A percentile compares a stretch with the other conserved stretches of the same genome.
Conservation (phyloP, 2,113 vertebrate genomes). For the Thalassoma bifasciatum region DNA sequence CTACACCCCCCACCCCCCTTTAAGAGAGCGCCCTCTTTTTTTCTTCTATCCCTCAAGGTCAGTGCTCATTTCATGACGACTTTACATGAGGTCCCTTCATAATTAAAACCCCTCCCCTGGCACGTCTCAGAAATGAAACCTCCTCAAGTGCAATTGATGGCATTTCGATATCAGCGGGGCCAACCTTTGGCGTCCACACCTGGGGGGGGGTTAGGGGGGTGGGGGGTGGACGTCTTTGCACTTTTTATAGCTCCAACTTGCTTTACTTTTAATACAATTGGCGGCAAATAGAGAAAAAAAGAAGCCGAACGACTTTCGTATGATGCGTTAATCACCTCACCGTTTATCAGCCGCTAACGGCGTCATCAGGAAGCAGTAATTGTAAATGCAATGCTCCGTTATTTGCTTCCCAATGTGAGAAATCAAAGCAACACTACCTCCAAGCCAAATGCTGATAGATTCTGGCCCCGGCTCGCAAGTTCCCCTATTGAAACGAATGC, state of each 20-base stretch:
- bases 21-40: neutral
- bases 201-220: constrained; percentile 33
- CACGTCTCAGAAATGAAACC: constrained; percentile 26
- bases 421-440: constrained; percentile 47
- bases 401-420: constrained; percentile 34
- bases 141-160: constrained; percentile 35
- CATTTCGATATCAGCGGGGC: constrained; percentile 66
- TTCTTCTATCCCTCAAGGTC: constrained; percentile 46
- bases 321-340: constrained; percentile 57
- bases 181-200: constrained; percentile 53
- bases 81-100: constrained; percentile 63
- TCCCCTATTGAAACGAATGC: constrained; percentile 33
- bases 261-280: constrained; percentile 10
- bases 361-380: constrained; percentile 5
- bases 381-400: constrained; percentile 16
- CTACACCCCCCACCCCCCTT: neutral
- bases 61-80: constrained; percentile 16
- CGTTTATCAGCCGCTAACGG: constrained; percentile 42
- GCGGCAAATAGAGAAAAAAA: too few species aligned
- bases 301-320: too few species aligned
- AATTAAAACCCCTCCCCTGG: constrained; percentile 66
- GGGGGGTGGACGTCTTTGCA: constrained; percentile 17
- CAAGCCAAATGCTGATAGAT: constrained; percentile 51
- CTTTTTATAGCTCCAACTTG: constrained; percentile 37
- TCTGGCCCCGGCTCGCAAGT: constrained; percentile 27